Base-by-base conservation (phyloP, 1,140 invertebrate species). In the Drosophila watanabei region DNA sequence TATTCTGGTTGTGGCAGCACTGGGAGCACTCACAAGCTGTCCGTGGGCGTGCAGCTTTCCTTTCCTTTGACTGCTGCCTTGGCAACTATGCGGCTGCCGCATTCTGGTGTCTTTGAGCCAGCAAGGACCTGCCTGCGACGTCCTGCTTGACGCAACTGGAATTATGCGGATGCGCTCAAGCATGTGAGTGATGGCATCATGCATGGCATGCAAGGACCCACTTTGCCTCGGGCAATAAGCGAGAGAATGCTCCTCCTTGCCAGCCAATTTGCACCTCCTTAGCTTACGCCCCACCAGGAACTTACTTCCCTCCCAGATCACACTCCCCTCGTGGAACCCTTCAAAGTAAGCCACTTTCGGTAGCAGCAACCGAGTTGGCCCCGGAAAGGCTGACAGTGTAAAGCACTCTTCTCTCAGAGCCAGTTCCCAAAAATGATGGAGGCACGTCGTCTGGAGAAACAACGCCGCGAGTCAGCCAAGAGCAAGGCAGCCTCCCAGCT, bases 401-500 rank as follows among this genome's bases (percentile, higher is more conserved):
- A 4, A 39, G 33, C 39, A 45, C 58, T 28, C 39, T 18, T n/a
- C 37, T 7, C 35, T 13, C 33, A 39, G 14, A 51, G n/a, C 33
- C 30, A 35, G 57, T 45, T 33, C 6, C 6, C 37, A 18, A 28
- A 28, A 60, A 39, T 35, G 59, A 86, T 86, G 83, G 83, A 86
- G 11, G 58, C 32, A 20, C 75, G 69, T 28, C 79, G 83, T 11
- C 30, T 65, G 4, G 75, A 75, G 7, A 57, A 52, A 10, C 54
- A 80, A 30, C 76, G 79, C 14, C 82, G 79, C 1, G 61, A 75
- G 7, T 79, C 75, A 14, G 75, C 82, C 32, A 82, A 79, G 46
- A 64, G 57, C 13, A 51, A 20, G 11, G 82, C 82, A 14, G 69
- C 54, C 0, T n/a, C 43, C 0, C 39, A 51, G 8, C 39, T 86